Conservation (phyloP, 2,797 vertebrate genomes). For the Zenarchopterus dispar region DNA sequence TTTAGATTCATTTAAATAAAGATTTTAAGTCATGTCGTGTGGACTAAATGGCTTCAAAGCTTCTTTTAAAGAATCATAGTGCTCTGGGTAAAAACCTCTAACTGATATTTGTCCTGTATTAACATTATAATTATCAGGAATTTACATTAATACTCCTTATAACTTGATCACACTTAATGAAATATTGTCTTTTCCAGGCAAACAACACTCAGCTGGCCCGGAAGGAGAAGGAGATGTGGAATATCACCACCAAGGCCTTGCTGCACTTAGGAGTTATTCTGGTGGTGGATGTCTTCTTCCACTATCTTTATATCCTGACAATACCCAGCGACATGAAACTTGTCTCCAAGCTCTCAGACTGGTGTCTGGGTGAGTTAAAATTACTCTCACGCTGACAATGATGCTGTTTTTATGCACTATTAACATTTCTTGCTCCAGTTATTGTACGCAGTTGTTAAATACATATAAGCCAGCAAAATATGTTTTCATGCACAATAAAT, state of each 20-base stretch:
- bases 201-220: conserved; percentile 85
- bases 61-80: too few species aligned
- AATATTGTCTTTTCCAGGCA: conserved; percentile 74
- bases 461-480: not conserved
- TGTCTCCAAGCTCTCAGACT: conserved; percentile 88
- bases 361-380: conserved; percentile 87
- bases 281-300: conserved; percentile 92
- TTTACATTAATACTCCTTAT: too few species aligned
- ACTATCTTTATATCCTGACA: conserved; percentile 97
- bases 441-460: too few species aligned
- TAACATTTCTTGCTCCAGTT: too few species aligned
- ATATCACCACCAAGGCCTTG: conserved; percentile 86
- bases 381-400: not conserved
- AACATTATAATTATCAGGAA: too few species aligned
- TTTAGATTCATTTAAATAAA: too few species aligned
- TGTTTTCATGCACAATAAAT: not conserved
- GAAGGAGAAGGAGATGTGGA: conserved; percentile 90
- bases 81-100: too few species aligned
- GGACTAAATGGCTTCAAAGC: too few species aligned
- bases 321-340: conserved; percentile 94
- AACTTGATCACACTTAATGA: not conserved
- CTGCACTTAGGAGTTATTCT: conserved; percentile 85
- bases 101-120: too few species aligned
- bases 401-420: not conserved
- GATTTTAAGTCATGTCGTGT: too few species aligned